A percentile compares a stretch with the other conserved stretches of the same genome.
Evolutionary conservation across 2,888 invertebrate genomes (phyloP).

Genomic region (Prosopocoilus inquinatus): DNA sequence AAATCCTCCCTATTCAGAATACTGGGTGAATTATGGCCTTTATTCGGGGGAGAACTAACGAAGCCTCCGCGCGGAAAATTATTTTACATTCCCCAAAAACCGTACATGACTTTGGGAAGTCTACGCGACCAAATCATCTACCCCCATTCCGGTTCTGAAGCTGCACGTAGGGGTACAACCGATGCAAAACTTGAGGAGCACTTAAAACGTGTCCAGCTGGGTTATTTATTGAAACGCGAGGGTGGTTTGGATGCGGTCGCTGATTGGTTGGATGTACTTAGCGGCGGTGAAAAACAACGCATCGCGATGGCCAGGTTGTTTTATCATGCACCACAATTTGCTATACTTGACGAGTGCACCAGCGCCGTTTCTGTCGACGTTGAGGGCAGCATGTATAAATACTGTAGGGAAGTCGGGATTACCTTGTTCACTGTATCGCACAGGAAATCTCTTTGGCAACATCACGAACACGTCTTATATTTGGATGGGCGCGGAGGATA

Average conservation of each 20-base stretch:
- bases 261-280: slow-evolving; percentile 98
- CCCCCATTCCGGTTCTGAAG: slow-evolving; percentile 87
- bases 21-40: slow-evolving; percentile 96
- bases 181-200: slow-evolving; percentile 77
- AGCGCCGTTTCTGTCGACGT: slow-evolving; percentile 98
- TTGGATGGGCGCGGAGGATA: slow-evolving; percentile 95
- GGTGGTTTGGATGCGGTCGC: slow-evolving; percentile 89
- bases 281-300: slow-evolving; percentile 97
- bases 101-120: slow-evolving; percentile 97
- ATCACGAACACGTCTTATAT: slow-evolving; percentile 93
- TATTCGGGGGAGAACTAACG: slow-evolving; percentile 89
- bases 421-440: slow-evolving; percentile 97
- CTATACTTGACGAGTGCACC: slow-evolving; percentile 98
- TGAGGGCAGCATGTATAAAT: slow-evolving; percentile 95
- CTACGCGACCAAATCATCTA: slow-evolving; percentile 89
- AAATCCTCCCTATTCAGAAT: slow-evolving; percentile 96
- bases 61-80: slow-evolving; percentile 95
- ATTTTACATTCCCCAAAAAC: slow-evolving; percentile 96
- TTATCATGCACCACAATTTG: slow-evolving; percentile 97
- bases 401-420: slow-evolving; percentile 84
- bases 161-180: slow-evolving; percentile 71
- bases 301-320: slow-evolving; percentile 98
- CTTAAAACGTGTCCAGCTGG: slow-evolving; percentile 79
- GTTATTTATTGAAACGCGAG: slow-evolving; percentile 80
- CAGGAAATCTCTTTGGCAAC: slow-evolving; percentile 94